Percentiles rank a stretch among this genome's conserved stretches.
Evolutionary conservation across 2,113 vertebrate species (phyloP).

Genomic region (Circaetus gallicus): DNA sequence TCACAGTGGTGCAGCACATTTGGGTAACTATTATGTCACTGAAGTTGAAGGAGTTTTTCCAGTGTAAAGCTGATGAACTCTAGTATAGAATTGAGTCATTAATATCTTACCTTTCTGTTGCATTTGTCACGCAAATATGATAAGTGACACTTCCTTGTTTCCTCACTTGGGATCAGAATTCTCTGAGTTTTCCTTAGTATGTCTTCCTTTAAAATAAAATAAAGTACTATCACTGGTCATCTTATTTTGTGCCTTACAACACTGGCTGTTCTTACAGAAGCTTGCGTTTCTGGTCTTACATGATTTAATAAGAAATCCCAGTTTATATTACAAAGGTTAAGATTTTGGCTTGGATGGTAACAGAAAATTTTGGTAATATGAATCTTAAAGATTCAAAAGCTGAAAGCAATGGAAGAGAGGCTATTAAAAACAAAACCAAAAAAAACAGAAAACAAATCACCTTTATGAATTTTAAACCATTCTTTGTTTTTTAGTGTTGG

Average conservation of each 20-base stretch:
- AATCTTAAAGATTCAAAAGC: not conserved
- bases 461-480: not conserved
- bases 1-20: not conserved
- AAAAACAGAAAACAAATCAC: accelerated
- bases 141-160: not conserved
- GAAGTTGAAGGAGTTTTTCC: not conserved
- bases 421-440: not conserved
- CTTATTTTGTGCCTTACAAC: not conserved
- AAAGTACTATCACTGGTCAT: not conserved
- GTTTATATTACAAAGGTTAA: not conserved
- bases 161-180: not conserved
- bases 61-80: not conserved
- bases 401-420: not conserved
- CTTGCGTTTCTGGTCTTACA: not conserved
- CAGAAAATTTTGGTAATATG: not conserved
- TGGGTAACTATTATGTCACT: not conserved
- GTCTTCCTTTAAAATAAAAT: not conserved
- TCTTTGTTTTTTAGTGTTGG: not conserved
- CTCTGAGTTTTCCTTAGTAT: not conserved
- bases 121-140: not conserved
- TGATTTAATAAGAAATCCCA: not conserved
- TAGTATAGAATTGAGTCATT: not conserved
- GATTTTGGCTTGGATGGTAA: not conserved
- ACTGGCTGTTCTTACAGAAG: not conserved
- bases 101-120: not conserved